Base-by-base conservation (phyloP, 2,888 invertebrate species). In the Agrotis segetum region DNA sequence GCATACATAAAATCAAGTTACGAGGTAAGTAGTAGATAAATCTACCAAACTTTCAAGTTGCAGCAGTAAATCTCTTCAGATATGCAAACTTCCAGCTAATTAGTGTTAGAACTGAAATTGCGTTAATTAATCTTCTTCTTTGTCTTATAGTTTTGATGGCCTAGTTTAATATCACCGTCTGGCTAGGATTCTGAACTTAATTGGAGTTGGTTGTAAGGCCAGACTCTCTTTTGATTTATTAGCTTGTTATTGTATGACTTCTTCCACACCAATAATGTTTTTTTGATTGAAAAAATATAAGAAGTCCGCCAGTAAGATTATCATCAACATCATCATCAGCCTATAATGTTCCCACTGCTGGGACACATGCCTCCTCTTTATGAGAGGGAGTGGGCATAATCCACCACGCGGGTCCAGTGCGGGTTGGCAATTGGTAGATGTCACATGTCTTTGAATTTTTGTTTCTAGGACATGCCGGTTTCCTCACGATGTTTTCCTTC, bases 51-150 rank as follows among this genome's bases (percentile, higher is more conserved):
- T 76, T 63, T 60, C 50, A 67, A 81, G 50, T 59, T 40, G 64
- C 3, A 75, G 77, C 81, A 81, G 77, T 77, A 77, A 76, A 77
- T 77, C 81, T 76, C 77, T 63, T 67, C 21, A 61, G 68, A 81
- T 77, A 76, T 81, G 67, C 77, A 67, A 77, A 77, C 81, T 81
- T 81, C 53, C 21, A 81, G 63, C 68, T 81, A 77, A 77, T 77
- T 77, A 81, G 59, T 67, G 77, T 77, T 77, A 76, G 56, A 76
- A 81, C 67, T 75, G 77, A 75, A 81, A 77, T 81, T 67, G 81
- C 58, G 53, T 55, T 81, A 76, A 77, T 77, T 67, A 29, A 67
- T 77, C 81, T 81, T 81, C 79, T 58, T 59, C 67, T 67, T 75
- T 76, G 76, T 76, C 67, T 62, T 9, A 52, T 34, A 61, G 79